These are phyloP conservation scores for Apotomis capreana DNA, from an alignment of 2,888 invertebrate species.

Conservation along the genomic window DNA sequence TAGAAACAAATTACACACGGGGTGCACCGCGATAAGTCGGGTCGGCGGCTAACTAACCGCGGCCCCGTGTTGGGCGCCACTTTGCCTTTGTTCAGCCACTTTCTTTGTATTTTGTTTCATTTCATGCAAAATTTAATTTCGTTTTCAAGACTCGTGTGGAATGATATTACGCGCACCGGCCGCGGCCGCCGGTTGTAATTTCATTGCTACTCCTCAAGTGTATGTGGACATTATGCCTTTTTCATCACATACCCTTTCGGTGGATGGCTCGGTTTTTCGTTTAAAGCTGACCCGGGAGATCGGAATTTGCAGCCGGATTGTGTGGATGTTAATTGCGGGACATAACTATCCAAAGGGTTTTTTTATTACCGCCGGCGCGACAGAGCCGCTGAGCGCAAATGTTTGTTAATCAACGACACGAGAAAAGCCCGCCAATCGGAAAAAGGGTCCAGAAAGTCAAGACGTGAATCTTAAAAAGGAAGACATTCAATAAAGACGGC, in stretches of 20 bases:
- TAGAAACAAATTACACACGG: slow-evolving; percentile 78
- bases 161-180: slow-evolving; percentile 78
- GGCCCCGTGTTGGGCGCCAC: slow-evolving; percentile 64
- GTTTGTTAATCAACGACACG: slow-evolving; percentile 28
- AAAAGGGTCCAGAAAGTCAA: slow-evolving; percentile 52
- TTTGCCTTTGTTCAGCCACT: slow-evolving; percentile 77
- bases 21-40: slow-evolving; percentile 52
- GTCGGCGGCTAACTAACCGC: slow-evolving; percentile 71
- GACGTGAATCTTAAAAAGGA: slow-evolving; percentile 41
- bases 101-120: slow-evolving; percentile 83
- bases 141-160: slow-evolving; percentile 82
- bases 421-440: slow-evolving; percentile 47
- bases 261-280: slow-evolving; percentile 72
- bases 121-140: slow-evolving; percentile 84
- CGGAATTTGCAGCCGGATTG: slow-evolving; percentile 78
- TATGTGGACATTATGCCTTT: slow-evolving; percentile 81
- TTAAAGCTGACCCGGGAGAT: slow-evolving; percentile 72
- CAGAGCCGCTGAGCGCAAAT: slow-evolving; percentile 20
- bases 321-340: slow-evolving; percentile 78
- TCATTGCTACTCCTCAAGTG: slow-evolving; percentile 79
- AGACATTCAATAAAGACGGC: slow-evolving; percentile 37
- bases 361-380: slow-evolving; percentile 67
- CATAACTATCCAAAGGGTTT: slow-evolving; percentile 72
- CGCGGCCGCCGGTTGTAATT: slow-evolving; percentile 77
- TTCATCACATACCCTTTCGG: slow-evolving; percentile 82